phyloP scores from a whole-genome alignment of 2,888 invertebrate species.

The Agrilus mali region DNA sequence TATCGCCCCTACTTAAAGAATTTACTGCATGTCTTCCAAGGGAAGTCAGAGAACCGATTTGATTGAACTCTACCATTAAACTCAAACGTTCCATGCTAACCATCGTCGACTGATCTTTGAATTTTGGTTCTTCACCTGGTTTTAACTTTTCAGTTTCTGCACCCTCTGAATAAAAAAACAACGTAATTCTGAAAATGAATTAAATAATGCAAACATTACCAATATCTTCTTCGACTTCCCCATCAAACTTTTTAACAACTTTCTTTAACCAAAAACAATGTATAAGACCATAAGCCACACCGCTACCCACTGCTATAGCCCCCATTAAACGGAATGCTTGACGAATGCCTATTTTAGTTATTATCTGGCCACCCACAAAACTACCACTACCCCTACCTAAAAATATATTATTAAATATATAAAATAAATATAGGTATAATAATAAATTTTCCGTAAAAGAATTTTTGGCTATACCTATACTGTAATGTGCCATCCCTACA shows the following conservation, averaged over 20 bases:
- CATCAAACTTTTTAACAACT: slow-evolving; percentile 33
- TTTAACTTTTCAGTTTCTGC: slow-evolving; percentile 52
- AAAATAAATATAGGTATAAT: neutral
- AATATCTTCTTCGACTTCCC: slow-evolving; percentile 31
- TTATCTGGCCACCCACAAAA: slow-evolving; percentile 65
- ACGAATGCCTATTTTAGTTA: slow-evolving; percentile 61
- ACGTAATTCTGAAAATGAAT: slow-evolving; percentile 2
- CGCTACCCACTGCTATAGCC: slow-evolving; percentile 55
- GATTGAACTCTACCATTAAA: slow-evolving; percentile 63
- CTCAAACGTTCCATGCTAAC: slow-evolving; percentile 60
- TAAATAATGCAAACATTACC: slow-evolving; percentile 21
- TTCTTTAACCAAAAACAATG: slow-evolving; percentile 63
- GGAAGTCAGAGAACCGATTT: slow-evolving; percentile 61
- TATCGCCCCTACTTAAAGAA: slow-evolving; percentile 26
- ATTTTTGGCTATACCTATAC: slow-evolving; percentile 46
- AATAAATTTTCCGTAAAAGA: neutral
- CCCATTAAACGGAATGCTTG: slow-evolving; percentile 73
- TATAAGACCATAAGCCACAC: slow-evolving; percentile 54
- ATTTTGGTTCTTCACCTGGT: slow-evolving; percentile 39
- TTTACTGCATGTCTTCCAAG: slow-evolving; percentile 41
- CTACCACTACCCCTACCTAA: slow-evolving; percentile 69
- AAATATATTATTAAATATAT: slow-evolving; percentile 6
- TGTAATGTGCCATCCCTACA: slow-evolving; percentile 79
- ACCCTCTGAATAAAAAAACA: slow-evolving; percentile 16
- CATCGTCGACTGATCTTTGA: slow-evolving; percentile 57